phyloP scores from a whole-genome alignment of 2,797 vertebrate genomes.

The Cygnus olor region DNA sequence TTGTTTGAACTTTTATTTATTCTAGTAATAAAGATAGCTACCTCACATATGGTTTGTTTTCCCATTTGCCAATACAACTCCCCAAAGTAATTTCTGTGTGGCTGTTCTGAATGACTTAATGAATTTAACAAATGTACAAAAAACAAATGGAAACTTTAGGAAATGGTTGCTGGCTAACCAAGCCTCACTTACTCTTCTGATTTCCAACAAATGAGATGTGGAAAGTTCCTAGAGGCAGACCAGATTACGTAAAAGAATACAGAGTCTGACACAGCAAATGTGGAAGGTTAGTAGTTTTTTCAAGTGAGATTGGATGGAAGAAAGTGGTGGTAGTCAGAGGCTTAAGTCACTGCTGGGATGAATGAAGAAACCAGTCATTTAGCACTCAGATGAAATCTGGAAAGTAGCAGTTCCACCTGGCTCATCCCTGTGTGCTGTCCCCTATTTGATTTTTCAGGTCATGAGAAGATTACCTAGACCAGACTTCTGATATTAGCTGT shows the following conservation, averaged over 20 bases:
- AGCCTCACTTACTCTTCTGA: not conserved
- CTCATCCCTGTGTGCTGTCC: not conserved
- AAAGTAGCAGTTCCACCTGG: not conserved
- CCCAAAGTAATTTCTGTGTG: not conserved
- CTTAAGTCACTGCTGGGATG: not conserved
- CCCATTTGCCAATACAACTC: not conserved
- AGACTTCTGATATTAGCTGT: not conserved
- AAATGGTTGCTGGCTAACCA: not conserved
- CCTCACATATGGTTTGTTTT: not conserved
- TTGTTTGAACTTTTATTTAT: not conserved
- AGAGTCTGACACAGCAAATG: rapidly evolving
- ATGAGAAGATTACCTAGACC: not conserved
- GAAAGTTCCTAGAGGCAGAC: not conserved
- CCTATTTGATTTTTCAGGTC: not conserved
- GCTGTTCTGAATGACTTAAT: not conserved
- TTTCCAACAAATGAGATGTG: not conserved
- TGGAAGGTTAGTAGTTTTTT: not conserved
- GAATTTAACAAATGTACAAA: not conserved
- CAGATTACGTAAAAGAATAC: not conserved
- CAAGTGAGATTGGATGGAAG: not conserved
- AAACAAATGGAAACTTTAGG: not conserved
- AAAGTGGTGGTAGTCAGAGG: not conserved
- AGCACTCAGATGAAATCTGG: not conserved
- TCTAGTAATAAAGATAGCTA: not conserved
- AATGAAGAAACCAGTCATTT: not conserved